Base-by-base conservation (phyloP, 1,140 invertebrate genomes). In the Cylas formicarius region DNA sequence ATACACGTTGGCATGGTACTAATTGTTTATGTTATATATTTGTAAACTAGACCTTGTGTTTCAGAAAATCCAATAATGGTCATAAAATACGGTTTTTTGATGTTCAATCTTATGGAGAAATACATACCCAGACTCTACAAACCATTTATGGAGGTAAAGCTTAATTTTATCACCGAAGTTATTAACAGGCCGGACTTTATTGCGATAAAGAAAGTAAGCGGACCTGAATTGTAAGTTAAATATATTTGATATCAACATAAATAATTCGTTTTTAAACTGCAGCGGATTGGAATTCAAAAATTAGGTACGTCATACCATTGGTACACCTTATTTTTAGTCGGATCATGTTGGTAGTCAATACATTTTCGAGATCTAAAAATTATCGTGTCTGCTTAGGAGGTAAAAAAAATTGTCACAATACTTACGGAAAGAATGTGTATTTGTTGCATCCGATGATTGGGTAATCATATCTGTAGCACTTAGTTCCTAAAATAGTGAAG, bases 391-490 rank as follows among this genome's bases (percentile, higher is more conserved):
- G 20, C 9, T 29, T 3, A 26, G 14, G 5, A 13, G 17, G 18
- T 35, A 19, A 5, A 35, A 35, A 14, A 7, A 14, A 35, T 11
- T 35, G 33, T 4, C 13, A 6, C 4, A 17, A 26, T 32, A 55
- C 51, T 55, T 45, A 54, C 54, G 55, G 49, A 32, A 60, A 44
- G 29, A 46, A 53, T 4, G 44, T 56, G 17, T 54, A 56, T 55
- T 69, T 63, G 34, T 68, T 69, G 61, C 82, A 86, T 2, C 65
- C 62, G 1, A 67, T 66, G 17, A 76, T 73, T 2, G 80, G 80
- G 61, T 78, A 77, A 43, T 84, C 80, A n/a, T 73, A 46, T 38
- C 71, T 72, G 52, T 75, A 86, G 58, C 84, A 86, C 57, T 77
- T 66, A 0, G 77, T 80, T 23, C 75, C 69, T 11, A 84, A 65